Percentiles rank a stretch among this genome's conserved stretches.
These are phyloP conservation scores for Danio tinwini DNA, from an alignment of 2,797 vertebrate species.

Conservation along the genomic window DNA sequence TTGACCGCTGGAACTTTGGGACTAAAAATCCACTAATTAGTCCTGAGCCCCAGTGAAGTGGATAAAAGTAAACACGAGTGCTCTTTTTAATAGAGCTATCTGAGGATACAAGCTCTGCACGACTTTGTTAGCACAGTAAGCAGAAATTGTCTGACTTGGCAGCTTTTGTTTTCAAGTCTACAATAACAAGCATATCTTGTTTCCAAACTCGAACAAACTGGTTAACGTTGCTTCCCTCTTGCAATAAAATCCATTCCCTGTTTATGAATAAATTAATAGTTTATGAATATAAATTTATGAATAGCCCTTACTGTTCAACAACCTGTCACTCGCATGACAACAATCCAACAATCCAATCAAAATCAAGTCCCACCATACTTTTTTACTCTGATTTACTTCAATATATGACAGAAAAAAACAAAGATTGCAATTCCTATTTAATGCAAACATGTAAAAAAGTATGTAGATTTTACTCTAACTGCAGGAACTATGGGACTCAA, in stretches of 20 bases:
- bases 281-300: too few relatives aligned
- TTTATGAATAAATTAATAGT: background rate
- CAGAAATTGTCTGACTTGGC: background rate
- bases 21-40: slow-evolving; percentile 33
- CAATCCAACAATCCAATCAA: too few relatives aligned
- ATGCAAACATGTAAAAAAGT: too few relatives aligned
- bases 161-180: background rate
- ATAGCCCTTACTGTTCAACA: background rate
- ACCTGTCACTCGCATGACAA: background rate
- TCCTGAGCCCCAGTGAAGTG: background rate
- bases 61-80: slow-evolving; percentile 26
- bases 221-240: too few relatives aligned
- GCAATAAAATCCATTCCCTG: too few relatives aligned
- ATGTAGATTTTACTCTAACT: too few relatives aligned
- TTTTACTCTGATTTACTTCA: too few relatives aligned
- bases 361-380: too few relatives aligned
- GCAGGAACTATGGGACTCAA: too few relatives aligned
- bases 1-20: slow-evolving; percentile 20
- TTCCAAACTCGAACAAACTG: background rate
- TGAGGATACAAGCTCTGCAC: background rate
- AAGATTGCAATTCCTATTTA: too few relatives aligned
- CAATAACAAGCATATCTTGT: background rate
- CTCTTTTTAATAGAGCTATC: slow-evolving; percentile 18
- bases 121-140: background rate
- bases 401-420: too few relatives aligned